Base-by-base conservation (phyloP, 2,113 vertebrate genomes). In the Ammospiza nelsoni region DNA sequence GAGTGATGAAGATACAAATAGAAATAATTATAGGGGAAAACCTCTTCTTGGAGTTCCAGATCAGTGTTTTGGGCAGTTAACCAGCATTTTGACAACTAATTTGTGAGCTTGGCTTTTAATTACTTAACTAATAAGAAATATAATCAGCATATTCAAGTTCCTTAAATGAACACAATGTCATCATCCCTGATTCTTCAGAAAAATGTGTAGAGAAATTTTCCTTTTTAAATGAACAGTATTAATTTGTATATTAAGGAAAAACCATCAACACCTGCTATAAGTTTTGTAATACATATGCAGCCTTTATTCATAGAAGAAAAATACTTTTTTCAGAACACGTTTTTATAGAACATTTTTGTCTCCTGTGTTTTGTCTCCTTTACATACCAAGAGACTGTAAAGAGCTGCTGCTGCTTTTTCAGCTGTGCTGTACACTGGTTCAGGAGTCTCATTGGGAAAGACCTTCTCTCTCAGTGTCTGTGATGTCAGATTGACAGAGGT, bases 381-480 rank as follows among this genome's bases (percentile, higher is more conserved):
- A 11, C 6, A 15, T 8, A 19, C 4, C 7, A 39, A 46, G 21
- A 71, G 15, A 41, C 31, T 12, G 4, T 18, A 67, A 63, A 48
- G 39, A 17, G 9, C 8, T 46, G 18, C 31, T 46, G 23, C 61
- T 59, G 21, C 58, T 63, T 54, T 29, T 67, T 33, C 55, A 87
- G n/a, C 41, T 84, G 16, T 54, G 73, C 37, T 41, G 7, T 27
- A 39, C 9, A 6, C 21, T 9, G 17, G 21, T 27, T 78, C 52
- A 85, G 43, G 22, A 68, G 6, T 11, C 20, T 54, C 9, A 37
- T 15, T 54, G 57, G 51, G n/a, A 27, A 44, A 79, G 17, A 49
- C 3, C 6, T 5, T 25, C n/a, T 29, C 51, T 72, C 28, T 13
- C 12, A 1, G 6, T 25, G 13, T n/a, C 39, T 31, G 0, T 17